These are phyloP conservation scores for Turnix velox DNA, from an alignment of 2,113 vertebrate species.

Conservation along the genomic window DNA sequence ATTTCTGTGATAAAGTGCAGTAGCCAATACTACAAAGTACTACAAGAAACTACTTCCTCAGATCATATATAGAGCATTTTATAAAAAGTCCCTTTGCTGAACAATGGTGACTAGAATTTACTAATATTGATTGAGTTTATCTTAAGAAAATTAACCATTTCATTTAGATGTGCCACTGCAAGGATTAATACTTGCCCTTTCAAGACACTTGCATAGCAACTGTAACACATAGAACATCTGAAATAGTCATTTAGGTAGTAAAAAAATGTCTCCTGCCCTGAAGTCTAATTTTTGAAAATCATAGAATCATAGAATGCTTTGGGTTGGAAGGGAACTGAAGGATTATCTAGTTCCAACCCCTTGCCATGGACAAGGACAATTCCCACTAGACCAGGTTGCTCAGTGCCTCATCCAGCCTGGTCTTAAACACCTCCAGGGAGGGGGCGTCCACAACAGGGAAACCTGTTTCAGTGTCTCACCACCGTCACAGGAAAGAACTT, in stretches of 20 bases:
- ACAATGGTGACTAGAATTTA: background rate
- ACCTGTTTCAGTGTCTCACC: too few species aligned
- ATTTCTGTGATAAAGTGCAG: background rate
- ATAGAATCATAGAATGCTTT: too few species aligned
- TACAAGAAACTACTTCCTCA: background rate
- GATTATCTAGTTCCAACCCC: too few species aligned
- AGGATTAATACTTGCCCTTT: background rate
- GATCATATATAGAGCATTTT: background rate
- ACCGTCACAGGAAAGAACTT: too few species aligned
- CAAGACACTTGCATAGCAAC: background rate
- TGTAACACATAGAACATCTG: background rate
- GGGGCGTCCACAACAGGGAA: too few species aligned
- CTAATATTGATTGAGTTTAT: background rate
- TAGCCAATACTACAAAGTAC: background rate
- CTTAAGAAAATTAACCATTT: background rate
- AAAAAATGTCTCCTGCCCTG: background rate
- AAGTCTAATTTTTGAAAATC: background rate
- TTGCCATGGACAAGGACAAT: too few species aligned
- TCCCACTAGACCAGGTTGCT: too few species aligned
- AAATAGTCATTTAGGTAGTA: background rate
- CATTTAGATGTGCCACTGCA: background rate
- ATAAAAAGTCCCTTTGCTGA: fast-evolving
- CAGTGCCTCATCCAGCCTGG: too few species aligned
- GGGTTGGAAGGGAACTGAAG: too few species aligned
- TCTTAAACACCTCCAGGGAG: too few species aligned